phyloP scores from a whole-genome alignment of 2,888 invertebrate genomes.

The Netelia inedita region DNA sequence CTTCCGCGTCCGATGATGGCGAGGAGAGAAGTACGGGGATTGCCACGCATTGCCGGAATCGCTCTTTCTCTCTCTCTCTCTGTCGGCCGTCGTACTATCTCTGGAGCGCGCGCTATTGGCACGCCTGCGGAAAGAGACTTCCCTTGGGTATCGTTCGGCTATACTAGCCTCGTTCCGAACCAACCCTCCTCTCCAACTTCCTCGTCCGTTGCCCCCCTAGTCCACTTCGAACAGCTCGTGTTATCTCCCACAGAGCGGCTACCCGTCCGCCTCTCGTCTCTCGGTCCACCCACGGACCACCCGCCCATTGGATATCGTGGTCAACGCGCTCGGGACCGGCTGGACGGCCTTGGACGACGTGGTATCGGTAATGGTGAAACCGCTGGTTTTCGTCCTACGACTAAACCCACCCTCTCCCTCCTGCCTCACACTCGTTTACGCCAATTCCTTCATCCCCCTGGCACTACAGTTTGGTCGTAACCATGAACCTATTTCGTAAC shows the following conservation, averaged over 20 bases:
- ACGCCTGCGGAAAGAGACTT: conserved; percentile 73
- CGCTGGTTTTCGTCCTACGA: conserved; percentile 30
- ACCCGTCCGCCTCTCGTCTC: conserved; percentile 64
- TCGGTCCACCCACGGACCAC: conserved; percentile 44
- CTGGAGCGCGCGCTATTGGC: conserved; percentile 74
- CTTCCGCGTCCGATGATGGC: conserved; percentile 65
- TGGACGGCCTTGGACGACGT: conserved; percentile 19
- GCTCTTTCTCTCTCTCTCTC: conserved; percentile 4
- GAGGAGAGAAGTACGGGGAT: conserved; percentile 60
- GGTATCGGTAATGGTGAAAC: conserved; percentile 44
- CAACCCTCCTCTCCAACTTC: conserved; percentile 72
- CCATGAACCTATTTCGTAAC: not conserved
- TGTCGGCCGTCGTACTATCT: conserved; percentile 74
- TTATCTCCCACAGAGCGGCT: conserved; percentile 62
- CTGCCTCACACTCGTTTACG: not conserved
- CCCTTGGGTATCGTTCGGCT: conserved; percentile 76
- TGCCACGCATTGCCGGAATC: conserved; percentile 74
- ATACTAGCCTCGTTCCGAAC: conserved; percentile 43
- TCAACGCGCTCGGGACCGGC: conserved; percentile 33
- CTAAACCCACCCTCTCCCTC: conserved; percentile 6
- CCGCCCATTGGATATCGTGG: conserved; percentile 49
- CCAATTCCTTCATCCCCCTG: conserved; percentile 46
- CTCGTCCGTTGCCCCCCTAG: conserved; percentile 46
- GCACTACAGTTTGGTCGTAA: conserved; percentile 14
- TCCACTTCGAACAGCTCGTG: conserved; percentile 21